A percentile compares a stretch with the other conserved stretches of the same genome.
phyloP scores from a whole-genome alignment of 1,140 invertebrate genomes.

The Cydia strobilella region DNA sequence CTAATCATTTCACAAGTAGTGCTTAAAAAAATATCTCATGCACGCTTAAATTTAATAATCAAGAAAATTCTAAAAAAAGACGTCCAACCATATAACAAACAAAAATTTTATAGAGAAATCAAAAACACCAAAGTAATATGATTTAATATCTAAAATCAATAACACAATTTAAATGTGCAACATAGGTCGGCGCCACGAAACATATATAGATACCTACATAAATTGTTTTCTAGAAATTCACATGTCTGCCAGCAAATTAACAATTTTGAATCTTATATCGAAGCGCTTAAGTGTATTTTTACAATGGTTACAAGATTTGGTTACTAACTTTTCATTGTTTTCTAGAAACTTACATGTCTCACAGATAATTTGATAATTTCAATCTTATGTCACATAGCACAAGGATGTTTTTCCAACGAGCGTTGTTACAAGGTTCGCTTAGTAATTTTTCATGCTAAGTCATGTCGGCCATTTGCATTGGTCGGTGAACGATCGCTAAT shows the following conservation, averaged over 20 bases:
- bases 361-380: not conserved
- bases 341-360: not conserved
- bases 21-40: not conserved
- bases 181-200: constrained; percentile 48
- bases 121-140: not conserved
- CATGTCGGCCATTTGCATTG: constrained; percentile 52
- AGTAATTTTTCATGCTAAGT: constrained; percentile 41
- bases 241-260: not conserved
- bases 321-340: not conserved
- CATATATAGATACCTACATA: constrained; percentile 31
- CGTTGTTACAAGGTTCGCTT: not conserved
- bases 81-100: not conserved
- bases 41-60: too few species aligned
- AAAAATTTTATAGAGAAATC: not conserved
- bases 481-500: constrained; percentile 49
- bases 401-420: not conserved
- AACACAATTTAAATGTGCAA: constrained; percentile 48
- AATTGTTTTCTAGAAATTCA: not conserved
- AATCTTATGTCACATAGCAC: not conserved
- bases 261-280: not conserved
- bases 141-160: not conserved
- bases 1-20: not conserved
- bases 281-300: not conserved
- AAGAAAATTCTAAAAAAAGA: not conserved
- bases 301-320: not conserved